These are phyloP conservation scores for Macaca mulatta DNA, from an alignment of 2,113 vertebrate species.

Conservation along the genomic window DNA sequence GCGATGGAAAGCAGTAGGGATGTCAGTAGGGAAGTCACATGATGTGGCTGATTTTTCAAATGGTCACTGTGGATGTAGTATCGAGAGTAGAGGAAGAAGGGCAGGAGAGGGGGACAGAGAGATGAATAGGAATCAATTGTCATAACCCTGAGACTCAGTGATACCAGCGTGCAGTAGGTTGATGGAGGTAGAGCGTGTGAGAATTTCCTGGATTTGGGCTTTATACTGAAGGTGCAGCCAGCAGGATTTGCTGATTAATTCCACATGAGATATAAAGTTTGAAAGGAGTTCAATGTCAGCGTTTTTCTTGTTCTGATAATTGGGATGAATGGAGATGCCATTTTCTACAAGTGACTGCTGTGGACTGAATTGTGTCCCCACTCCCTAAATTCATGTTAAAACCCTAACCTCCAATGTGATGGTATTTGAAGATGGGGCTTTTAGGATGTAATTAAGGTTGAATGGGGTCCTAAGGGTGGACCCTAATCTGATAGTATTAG, in stretches of 20 bases:
- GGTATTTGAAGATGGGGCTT: neutral
- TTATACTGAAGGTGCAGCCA: neutral
- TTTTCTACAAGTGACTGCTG: neutral
- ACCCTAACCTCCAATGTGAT: neutral
- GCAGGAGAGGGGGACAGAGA: too few relatives aligned
- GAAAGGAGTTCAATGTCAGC: neutral
- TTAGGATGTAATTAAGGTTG: neutral
- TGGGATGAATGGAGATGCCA: neutral
- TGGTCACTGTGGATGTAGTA: neutral
- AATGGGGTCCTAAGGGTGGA: neutral
- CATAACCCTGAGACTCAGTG: neutral
- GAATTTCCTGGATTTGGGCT: neutral
- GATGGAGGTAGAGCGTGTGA: neutral
- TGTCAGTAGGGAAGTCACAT: neutral
- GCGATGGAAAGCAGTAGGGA: neutral
- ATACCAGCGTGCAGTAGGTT: neutral
- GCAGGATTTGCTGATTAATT: constrained; percentile 5
- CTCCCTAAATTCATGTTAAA: neutral
- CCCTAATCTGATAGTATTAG: neutral
- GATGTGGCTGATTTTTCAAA: neutral
- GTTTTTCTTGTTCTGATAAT: neutral
- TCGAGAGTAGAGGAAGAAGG: neutral
- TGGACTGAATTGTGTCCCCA: neutral
- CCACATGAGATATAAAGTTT: neutral
- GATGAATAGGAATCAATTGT: neutral